Evolutionary conservation across 1,140 invertebrate genomes (phyloP).

Genomic region (Sesamia nonagrioides): DNA sequence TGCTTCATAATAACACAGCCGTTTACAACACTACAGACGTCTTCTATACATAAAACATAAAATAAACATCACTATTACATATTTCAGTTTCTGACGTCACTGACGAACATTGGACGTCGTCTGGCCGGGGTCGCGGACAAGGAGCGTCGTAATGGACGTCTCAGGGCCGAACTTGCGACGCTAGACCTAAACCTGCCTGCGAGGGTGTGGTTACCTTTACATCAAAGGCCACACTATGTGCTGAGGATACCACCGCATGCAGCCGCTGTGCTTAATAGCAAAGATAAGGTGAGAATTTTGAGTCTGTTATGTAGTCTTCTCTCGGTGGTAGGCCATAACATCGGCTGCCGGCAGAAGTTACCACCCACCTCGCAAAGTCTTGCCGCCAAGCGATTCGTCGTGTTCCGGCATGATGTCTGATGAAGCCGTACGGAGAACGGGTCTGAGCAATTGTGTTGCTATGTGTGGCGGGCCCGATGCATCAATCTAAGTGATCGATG

Average conservation of each 20-base stretch:
- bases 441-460: too few relatives aligned
- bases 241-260: conserved; percentile 95
- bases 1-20: neutral
- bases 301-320: neutral
- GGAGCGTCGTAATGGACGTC: conserved; percentile 95
- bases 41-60: conserved; percentile 7
- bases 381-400: too few relatives aligned
- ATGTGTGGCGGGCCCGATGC: too few relatives aligned
- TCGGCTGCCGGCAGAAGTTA: too few relatives aligned
- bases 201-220: conserved; percentile 98
- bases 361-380: too few relatives aligned
- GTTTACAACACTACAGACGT: conserved; percentile 26
- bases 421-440: too few relatives aligned
- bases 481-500: too few relatives aligned
- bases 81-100: conserved; percentile 77
- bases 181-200: conserved; percentile 99
- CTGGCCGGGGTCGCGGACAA: conserved; percentile 97
- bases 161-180: conserved; percentile 96
- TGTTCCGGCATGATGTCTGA: too few relatives aligned
- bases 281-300: conserved; percentile 94
- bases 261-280: conserved; percentile 99
- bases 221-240: conserved; percentile 97
- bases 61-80: conserved; percentile 13
- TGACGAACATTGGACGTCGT: conserved; percentile 92
- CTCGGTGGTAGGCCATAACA: too few relatives aligned